Evolutionary conservation across 2,797 vertebrate genomes (phyloP).

Genomic region (Hippopotamyrus pictus): DNA sequence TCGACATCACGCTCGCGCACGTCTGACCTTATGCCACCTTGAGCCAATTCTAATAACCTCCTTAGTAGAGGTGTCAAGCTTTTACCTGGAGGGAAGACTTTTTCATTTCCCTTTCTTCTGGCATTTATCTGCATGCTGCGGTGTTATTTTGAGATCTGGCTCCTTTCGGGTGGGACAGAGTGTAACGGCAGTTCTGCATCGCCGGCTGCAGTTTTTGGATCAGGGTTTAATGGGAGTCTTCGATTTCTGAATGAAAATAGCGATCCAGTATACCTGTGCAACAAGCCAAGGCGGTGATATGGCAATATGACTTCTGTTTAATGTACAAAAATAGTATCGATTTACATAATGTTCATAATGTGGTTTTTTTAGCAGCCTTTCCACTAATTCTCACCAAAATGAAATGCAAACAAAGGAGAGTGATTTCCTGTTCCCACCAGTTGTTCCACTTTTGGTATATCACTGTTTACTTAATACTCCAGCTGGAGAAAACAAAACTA

Average conservation of each 20-base stretch:
- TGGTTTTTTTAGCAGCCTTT: not conserved
- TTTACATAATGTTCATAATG: not conserved
- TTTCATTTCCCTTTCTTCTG: not conserved
- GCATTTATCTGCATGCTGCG: not conserved
- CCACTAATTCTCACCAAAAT: not conserved
- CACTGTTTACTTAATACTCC: slow-evolving; percentile 4
- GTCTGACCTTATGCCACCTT: not conserved
- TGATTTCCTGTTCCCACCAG: not conserved
- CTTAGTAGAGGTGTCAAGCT: not conserved
- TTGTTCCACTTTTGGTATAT: not conserved
- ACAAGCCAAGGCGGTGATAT: not conserved
- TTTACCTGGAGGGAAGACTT: not conserved
- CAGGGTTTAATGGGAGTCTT: not conserved
- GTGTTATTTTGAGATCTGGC: not conserved
- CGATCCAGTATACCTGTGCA: not conserved
- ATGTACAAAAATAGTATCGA: not conserved
- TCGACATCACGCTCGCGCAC: not conserved
- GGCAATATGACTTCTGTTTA: not conserved
- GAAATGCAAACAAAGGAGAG: not conserved
- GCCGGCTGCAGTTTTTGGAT: not conserved
- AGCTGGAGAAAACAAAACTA: not conserved
- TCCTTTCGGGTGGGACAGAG: not conserved
- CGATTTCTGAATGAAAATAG: not conserved
- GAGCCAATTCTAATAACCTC: not conserved
- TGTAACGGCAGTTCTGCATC: not conserved